phyloP scores from a whole-genome alignment of 2,888 invertebrate genomes.

The Aspidiotus rigidus region DNA sequence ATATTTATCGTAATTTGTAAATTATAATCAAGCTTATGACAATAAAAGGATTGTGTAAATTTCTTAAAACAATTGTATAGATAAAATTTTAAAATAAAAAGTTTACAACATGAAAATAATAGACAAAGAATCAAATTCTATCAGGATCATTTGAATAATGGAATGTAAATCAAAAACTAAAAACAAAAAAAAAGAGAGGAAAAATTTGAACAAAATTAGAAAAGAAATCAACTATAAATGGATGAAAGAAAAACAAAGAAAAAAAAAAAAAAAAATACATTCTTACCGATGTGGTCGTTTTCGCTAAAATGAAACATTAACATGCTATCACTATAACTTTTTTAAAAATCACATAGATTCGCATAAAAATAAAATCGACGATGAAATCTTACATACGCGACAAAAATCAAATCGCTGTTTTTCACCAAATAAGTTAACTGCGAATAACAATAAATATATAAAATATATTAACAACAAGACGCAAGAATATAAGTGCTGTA shows the following conservation, averaged over 20 bases:
- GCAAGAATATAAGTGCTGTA: neutral
- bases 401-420: neutral
- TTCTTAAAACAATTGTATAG: neutral
- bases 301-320: neutral
- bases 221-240: no score
- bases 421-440: neutral
- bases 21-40: slow-evolving; percentile 20
- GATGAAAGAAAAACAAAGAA: no score
- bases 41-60: slow-evolving; percentile 22
- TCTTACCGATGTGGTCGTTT: neutral
- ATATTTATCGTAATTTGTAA: neutral
- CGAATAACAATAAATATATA: neutral
- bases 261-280: no score
- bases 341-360: slow-evolving; percentile 2
- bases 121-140: no score
- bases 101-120: no score
- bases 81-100: neutral
- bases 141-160: no score
- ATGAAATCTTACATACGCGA: neutral
- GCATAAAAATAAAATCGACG: neutral
- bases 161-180: no score
- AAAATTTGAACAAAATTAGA: no score
- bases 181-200: no score
- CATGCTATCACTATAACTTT: neutral
- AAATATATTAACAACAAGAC: neutral